Evolutionary conservation across 1,140 invertebrate species (phyloP).

Genomic region (Papilio dardanus): DNA sequence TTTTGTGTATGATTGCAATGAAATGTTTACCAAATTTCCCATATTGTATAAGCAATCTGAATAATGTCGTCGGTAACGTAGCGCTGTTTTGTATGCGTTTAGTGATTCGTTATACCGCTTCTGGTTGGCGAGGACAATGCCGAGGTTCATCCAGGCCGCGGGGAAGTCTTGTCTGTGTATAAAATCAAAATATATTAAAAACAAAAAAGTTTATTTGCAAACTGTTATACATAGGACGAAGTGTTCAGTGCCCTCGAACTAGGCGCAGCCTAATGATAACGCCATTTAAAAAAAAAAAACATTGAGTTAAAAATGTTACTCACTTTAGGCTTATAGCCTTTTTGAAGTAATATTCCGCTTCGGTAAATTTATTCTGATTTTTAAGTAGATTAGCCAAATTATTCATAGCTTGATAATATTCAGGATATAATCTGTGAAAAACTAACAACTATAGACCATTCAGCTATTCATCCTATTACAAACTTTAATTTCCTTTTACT

Average conservation of each 20-base stretch:
- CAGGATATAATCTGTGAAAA: conserved; percentile 88
- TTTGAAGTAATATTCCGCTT: conserved; percentile 90
- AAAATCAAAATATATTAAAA: conserved; percentile 30
- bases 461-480: no score
- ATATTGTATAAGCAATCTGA: conserved; percentile 97
- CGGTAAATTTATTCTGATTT: conserved; percentile 86
- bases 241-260: no score
- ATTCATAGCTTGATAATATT: conserved; percentile 98
- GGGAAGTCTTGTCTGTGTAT: conserved; percentile 91
- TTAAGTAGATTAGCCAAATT: conserved; percentile 97
- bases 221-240: no score
- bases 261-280: no score
- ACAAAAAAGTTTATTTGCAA: no score
- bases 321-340: conserved; percentile 90
- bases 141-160: conserved; percentile 99
- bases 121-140: conserved; percentile 92
- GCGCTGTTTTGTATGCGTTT: conserved; percentile 90
- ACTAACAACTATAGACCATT: conserved; percentile 4
- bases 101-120: conserved; percentile 89
- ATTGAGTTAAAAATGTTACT: conserved; percentile 37
- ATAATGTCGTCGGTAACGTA: conserved; percentile 90
- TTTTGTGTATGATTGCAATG: neutral
- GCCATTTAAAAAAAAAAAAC: neutral
- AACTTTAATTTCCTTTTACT: no score
- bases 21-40: conserved; percentile 88